A percentile compares a stretch with the other conserved stretches of the same genome.
Conservation (phyloP, 2,888 invertebrate genomes). For the Ashinkailepas kermadecensis region DNA sequence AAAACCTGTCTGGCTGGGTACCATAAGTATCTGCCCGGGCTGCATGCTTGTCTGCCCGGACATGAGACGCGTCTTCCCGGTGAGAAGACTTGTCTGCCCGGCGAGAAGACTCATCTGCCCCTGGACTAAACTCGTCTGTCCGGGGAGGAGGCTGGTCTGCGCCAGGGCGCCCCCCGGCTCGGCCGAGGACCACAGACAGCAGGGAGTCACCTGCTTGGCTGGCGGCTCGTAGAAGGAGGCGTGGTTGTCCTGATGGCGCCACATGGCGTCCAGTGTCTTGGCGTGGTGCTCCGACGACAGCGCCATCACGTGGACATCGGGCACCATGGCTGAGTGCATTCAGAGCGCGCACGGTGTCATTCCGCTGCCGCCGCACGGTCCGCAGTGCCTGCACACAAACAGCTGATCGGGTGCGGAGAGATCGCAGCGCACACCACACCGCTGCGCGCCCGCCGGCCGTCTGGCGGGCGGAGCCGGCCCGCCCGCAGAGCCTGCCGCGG, state of each 20-base stretch:
- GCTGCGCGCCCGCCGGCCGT: not conserved
- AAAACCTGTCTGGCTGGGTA: not conserved
- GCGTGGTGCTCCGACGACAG: not conserved
- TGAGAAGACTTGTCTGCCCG: not conserved
- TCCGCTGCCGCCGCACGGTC: not conserved
- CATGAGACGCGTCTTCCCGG: too few species aligned
- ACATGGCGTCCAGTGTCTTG: not conserved
- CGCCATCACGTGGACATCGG: not conserved
- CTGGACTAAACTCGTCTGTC: not conserved
- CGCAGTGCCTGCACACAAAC: not conserved
- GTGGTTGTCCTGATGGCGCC: not conserved
- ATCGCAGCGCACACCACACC: not conserved
- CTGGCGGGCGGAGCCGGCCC: not conserved
- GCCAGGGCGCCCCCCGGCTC: not conserved
- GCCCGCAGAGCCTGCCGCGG: not conserved
- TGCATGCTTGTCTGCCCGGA: not conserved
- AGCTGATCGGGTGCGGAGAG: not conserved
- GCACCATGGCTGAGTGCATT: slow-evolving; percentile 13
- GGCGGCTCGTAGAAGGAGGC: not conserved
- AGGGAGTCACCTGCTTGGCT: not conserved
- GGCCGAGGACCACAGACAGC: not conserved
- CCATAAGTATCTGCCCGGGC: not conserved
- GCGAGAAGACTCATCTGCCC: not conserved
- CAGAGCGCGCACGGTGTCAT: not conserved
- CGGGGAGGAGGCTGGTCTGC: not conserved